Base-by-base conservation (phyloP, 92 coral and sea anemone species). In the Micromussa lordhowensis region DNA sequence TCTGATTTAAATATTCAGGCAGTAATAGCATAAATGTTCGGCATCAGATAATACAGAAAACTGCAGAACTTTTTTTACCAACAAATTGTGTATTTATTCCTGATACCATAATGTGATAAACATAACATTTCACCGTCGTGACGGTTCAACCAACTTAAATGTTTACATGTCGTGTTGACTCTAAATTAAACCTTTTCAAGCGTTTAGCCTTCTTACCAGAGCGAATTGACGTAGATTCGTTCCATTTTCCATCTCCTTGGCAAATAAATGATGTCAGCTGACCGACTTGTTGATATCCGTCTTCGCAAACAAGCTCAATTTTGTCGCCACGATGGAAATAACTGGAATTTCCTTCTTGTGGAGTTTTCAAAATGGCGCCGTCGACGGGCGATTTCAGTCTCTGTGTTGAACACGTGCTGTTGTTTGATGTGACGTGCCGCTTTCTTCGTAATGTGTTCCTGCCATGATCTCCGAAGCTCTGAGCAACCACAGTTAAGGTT, bases 311-410 rank as follows among this genome's bases (percentile, higher is more conserved):
- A 9, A 77, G 64, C 29, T 36, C 83, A 6, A 55, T 83, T 31
- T 66, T 68, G 12, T 63, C 89, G 2, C 89, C 83, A 17, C 9
- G 40, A 19, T 3, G 8, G 21, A 66, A 48, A 63, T 59, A 3
- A 55, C 3, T n/a, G 28, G 64, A 53, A 29, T 29, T 29, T 11
- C 34, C 22, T 22, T 31, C 55, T 9, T 61, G 6, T 40, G 49
- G 28, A 19, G 44, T 15, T 59, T 86, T 86, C 76, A 77, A 77
- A 64, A 86, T 86, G 89, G 89, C 89, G 89, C 76, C 83, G 13
- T 1, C 13, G 17, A 61, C 22, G 17, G 48, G 75, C 13, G 36
- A 77, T 17, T 77, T n/a, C 26, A n/a, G 66, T 61, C 24, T 35
- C 55, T 74, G 38, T 59, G 28, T 28, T 34, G 81, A 4, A 17